Evolutionary conservation across 2,797 vertebrate species (phyloP), one percentile per base, ranked within the genome.

Genomic region (Neomorphus geoffroyi): DNA sequence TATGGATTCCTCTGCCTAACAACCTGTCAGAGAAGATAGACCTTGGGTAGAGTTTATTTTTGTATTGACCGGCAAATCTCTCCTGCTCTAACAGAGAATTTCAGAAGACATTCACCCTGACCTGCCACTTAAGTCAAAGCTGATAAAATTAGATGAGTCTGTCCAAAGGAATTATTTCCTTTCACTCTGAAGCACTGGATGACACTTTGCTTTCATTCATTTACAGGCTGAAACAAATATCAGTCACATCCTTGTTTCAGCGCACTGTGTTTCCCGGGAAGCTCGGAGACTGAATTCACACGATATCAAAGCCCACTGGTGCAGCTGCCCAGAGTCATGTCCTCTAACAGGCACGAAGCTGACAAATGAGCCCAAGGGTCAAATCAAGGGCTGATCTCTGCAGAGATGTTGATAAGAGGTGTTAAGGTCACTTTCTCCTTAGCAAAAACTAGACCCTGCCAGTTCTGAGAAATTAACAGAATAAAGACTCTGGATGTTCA

Each of bases 91-190:
- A 81, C 67, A 77, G 2, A 75, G 80, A 94, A 90, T 84, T 90
- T 90, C 41, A 54, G 51, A 88, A 60, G 21, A 50, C 27, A 77
- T 87, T 70, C n/a, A 61, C 41, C 23, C 37, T 18, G 19, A 24
- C 33, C 69, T 90, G 58, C 26, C 26, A 32, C 51, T 83, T 64
- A 67, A 90, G n/a, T 89, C 85, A 67, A 11, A 83, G 56, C 23
- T 86, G 83, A 92, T 80, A 92, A 93, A 96, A 89, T 92, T 80
- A 79, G 45, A 96, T 85, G 54, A 39, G 14, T 53, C 56, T 79
- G 80, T 92, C 83, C 35, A 71, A 95, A 95, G 27, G 46, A 96
- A 87, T 96, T 92, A 37, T 54, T 87, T 67, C 65, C 30, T 75
- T 92, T 93, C 51, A 37, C 80, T 86, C 48, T 87, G 90, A 90